Evolutionary conservation across 2,113 vertebrate species (phyloP), one percentile per base, ranked within the genome.

Genomic region (Laterallus jamaicensis): DNA sequence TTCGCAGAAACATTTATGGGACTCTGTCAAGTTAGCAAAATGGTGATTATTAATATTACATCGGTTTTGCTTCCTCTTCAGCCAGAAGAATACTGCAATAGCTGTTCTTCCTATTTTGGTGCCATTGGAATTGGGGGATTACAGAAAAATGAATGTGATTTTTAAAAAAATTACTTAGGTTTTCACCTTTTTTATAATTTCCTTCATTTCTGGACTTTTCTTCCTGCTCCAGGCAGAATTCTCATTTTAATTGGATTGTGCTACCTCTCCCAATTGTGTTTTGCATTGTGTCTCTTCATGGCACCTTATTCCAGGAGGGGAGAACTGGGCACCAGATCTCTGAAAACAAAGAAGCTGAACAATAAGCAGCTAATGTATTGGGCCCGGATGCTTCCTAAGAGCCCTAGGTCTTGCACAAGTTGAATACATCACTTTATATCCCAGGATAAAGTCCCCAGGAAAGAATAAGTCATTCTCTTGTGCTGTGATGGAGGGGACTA

Each of bases 1-100:
- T 91, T 96, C 84, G 79, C 81, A 87, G 87, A 95, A 92, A 91
- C 74, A 79, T 80, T 94, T 80, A 90, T 80, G 74, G 62, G 67
- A 76, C 59, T 91, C 78, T 80, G 70, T 92, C 70, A 97, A 79
- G 77, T 73, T 91, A 91, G 39, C n/a, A 69, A 90, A 95, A 79
- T 63, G n/a, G 21, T 82, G 81, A 59, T 87, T 82, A 66, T 79
- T 97, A 95, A 95, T 79, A 50, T 66, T 79, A 24, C 37, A 37
- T 66, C 11, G 7, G 3, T 19, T 85, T 91, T 95, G 26, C 15
- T 26, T 55, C 24, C 62, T 89, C 42, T 95, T 15, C 29, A 82
- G 68, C 6, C 35, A 77, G 79, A 81, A 85, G 13, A 80, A 82
- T 69, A 78, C 12, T 39, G 58, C n/a, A 92, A 75, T 73, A 70